A percentile compares a stretch with the other conserved stretches of the same genome.
Evolutionary conservation across 2,797 vertebrate species (phyloP).

Genomic region (Cossypha caffra): DNA sequence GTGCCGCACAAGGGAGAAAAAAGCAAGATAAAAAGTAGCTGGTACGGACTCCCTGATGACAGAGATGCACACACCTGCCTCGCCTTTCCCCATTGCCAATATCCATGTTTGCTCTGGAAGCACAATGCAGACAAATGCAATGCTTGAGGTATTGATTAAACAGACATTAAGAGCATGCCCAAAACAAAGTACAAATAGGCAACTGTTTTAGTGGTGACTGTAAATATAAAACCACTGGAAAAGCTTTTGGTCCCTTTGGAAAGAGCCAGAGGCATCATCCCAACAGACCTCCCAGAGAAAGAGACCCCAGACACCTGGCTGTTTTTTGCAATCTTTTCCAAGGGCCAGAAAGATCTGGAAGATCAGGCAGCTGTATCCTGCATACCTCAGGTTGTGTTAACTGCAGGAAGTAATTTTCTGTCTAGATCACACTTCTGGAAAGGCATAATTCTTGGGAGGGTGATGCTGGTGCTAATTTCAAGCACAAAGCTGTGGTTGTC

Average conservation of each 20-base stretch:
- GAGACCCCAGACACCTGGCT: fast-evolving
- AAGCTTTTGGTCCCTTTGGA: neutral
- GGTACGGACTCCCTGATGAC: neutral
- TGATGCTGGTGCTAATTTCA: neutral
- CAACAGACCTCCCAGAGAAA: neutral
- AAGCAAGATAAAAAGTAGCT: neutral
- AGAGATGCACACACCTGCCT: conserved; percentile 22
- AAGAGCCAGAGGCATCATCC: neutral
- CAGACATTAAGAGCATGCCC: neutral
- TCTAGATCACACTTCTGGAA: neutral
- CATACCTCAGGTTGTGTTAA: neutral
- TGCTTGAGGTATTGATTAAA: neutral
- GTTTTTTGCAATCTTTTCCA: neutral
- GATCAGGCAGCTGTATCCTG: neutral
- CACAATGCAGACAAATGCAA: neutral
- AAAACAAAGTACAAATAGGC: neutral
- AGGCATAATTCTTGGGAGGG: fast-evolving
- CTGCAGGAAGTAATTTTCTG: neutral
- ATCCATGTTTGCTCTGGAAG: neutral
- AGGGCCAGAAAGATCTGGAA: neutral
- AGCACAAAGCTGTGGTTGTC: neutral
- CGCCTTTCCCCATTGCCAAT: neutral
- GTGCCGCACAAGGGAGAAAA: neutral
- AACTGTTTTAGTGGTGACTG: neutral
- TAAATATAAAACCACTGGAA: neutral